Evolutionary conservation across 2,888 invertebrate genomes (phyloP), one percentile per base, ranked within the genome.

Genomic region (Nephrotoma appendiculata): DNA sequence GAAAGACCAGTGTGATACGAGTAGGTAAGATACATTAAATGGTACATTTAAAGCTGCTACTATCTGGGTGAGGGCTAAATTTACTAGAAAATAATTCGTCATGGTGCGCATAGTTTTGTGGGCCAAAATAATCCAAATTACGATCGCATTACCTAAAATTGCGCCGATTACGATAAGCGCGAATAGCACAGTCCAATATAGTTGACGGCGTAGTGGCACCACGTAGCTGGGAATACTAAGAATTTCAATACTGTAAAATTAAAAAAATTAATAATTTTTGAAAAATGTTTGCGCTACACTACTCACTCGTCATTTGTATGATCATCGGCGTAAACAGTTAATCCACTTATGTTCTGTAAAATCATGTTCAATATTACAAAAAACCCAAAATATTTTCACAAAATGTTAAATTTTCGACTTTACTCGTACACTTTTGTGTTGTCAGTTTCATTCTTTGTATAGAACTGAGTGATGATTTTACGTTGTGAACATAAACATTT

Each of bases 91-190:
- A 92, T 98, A 99, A 92, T 99, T 99, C 87, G 99, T 99, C 88
- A 99, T 98, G 19, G 98, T 98, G 88, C 98, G 94, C 98, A 99
- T 99, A 88, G 98, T 93, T 90, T 98, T 98, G 92, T 99, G 98
- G 9, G 97, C 96, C 88, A 99, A 92, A 9, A 99, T 98, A 90
- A 99, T 98, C 98, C 98, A 99, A 90, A 99, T 97, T 89, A 99
- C 99, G 90, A 99, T 98, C 88, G 98, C 93, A 92, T 99, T 99
- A 12, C 99, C 99, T 57, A 97, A 96, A 86, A 98, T 97, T 85
- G 98, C 98, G 88, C 98, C 97, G 88, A 97, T 94, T 88, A 98
- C 97, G 96, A 98, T 98, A n/a, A 95, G 94, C 0, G 95, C 95
- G 91, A 97, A 98, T 84, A 98, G 92, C 86, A 96, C 93, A 88